Conservation (phyloP, 1,140 invertebrate species). For the Doryteuthis pealeii region DNA sequence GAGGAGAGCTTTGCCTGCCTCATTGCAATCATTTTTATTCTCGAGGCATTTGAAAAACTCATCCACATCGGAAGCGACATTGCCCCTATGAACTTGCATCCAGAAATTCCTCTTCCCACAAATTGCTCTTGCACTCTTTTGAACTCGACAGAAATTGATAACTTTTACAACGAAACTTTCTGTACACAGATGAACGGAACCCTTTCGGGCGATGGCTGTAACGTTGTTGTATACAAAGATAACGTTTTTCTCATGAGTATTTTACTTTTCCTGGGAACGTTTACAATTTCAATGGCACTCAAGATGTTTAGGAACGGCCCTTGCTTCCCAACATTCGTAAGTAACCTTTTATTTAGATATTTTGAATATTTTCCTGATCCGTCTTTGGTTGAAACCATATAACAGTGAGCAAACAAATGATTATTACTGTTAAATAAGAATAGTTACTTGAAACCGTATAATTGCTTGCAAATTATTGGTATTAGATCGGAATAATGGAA, state of each 20-base stretch:
- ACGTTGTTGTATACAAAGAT: slow-evolving; percentile 31
- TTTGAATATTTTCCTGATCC: too few species aligned
- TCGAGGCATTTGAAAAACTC: slow-evolving; percentile 78
- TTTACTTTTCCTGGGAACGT: slow-evolving; percentile 89
- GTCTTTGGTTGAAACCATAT: too few species aligned
- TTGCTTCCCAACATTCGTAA: slow-evolving; percentile 78
- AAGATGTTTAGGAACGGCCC: slow-evolving; percentile 94
- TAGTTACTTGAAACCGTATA: too few species aligned
- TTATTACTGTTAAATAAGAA: too few species aligned
- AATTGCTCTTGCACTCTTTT: slow-evolving; percentile 27
- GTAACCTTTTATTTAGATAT: too few species aligned
- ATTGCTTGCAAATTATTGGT: too few species aligned
- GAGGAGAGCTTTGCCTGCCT: slow-evolving; percentile 99
- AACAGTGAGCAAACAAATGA: too few species aligned
- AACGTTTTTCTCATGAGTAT: slow-evolving; percentile 95
- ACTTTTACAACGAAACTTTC: background rate
- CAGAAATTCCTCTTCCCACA: slow-evolving; percentile 23
- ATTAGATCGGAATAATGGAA: too few species aligned
- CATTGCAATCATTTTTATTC: slow-evolving; percentile 98
- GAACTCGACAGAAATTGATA: background rate
- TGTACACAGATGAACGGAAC: slow-evolving; percentile 70
- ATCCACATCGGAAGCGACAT: slow-evolving; percentile 31
- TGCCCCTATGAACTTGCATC: slow-evolving; percentile 32
- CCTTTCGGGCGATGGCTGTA: slow-evolving; percentile 73
- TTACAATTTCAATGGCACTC: slow-evolving; percentile 79